Evolutionary conservation across 1,140 invertebrate genomes (phyloP).

Genomic region (Phortica variegata): DNA sequence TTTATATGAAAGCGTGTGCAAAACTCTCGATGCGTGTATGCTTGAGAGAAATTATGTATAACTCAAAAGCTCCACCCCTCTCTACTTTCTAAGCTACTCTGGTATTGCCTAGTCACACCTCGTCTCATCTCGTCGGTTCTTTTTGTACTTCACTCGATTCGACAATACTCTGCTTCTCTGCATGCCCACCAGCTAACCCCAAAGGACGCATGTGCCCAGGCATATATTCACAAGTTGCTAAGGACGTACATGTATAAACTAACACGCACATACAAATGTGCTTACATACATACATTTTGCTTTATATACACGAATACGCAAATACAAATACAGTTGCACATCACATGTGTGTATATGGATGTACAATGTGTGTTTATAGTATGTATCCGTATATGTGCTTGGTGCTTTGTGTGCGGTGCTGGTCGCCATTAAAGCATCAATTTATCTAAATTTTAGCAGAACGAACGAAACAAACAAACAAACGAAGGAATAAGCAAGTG

Average conservation of each 20-base stretch:
- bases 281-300: conserved; percentile 3
- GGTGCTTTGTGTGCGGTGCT: neutral
- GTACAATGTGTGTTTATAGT: too few relatives aligned
- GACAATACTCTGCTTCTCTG: too few relatives aligned
- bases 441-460: conserved; percentile 13
- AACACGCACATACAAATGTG: neutral
- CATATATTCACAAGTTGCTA: conserved; percentile 30
- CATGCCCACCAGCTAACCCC: too few relatives aligned
- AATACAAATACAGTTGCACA: neutral
- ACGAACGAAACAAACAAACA: conserved; percentile 2
- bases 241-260: conserved; percentile 16
- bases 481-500: too few relatives aligned
- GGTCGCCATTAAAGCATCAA: conserved; percentile 29
- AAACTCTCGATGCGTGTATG: neutral
- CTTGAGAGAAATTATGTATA: neutral
- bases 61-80: neutral
- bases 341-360: conserved; percentile 1
- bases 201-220: conserved; percentile 5
- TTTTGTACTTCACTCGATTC: too few relatives aligned
- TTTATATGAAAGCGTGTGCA: neutral
- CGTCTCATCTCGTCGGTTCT: too few relatives aligned
- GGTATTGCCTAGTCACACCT: too few relatives aligned
- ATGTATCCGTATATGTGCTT: conserved; percentile 3
- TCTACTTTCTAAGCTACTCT: too few relatives aligned
- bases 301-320: conserved; percentile 7